Evolutionary conservation across 1,140 invertebrate species (phyloP), one percentile per base, ranked within the genome.

Genomic region (Telenomus remus): DNA sequence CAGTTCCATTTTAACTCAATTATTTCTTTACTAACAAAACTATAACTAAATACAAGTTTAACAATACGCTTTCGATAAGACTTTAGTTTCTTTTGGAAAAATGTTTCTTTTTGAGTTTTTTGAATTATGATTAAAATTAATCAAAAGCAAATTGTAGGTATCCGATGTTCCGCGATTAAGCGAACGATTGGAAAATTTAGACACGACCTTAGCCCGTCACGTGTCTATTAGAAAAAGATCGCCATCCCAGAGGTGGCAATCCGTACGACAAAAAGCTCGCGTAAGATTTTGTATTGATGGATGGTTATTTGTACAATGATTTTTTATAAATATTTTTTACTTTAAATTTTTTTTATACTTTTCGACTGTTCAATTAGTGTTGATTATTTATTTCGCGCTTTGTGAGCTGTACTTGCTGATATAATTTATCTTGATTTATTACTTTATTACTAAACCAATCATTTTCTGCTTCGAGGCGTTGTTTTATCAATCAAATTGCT

Each of bases 181-280:
- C 54, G 82, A 80, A 50, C 87, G 82, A 54, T 70, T 87, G 80
- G 85, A 87, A 59, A 84, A 83, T 49, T 57, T 88, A 79, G 86
- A 87, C 59, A 85, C 84, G 33, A 77, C 85, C 19, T 74, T 88
- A 59, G 84, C 86, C 13, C 83, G 86, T 12, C 86, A 88, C 35
- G 84, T 88, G 44, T 87, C 86, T 16, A 74, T 87, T 33, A 82
- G 86, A 60, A 84, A 84, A 39, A 84, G 86, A 50, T 88, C 86
- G 69, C 86, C 87, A 9, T 88, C 87, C 13, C 86, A 88, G 60
- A 84, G 86, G 68, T 88, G 87, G 87, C 86, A 88, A 73, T 87
- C 87, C 14, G 86, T 86, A 48, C 80, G 86, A 12, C 82, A 84
- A 51, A 88, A 88, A 80, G 87, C 86, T 81, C 86, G 85, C 65